These are phyloP conservation scores for Orycteropus afer DNA, from an alignment of 2,113 vertebrate species.

Conservation along the genomic window DNA sequence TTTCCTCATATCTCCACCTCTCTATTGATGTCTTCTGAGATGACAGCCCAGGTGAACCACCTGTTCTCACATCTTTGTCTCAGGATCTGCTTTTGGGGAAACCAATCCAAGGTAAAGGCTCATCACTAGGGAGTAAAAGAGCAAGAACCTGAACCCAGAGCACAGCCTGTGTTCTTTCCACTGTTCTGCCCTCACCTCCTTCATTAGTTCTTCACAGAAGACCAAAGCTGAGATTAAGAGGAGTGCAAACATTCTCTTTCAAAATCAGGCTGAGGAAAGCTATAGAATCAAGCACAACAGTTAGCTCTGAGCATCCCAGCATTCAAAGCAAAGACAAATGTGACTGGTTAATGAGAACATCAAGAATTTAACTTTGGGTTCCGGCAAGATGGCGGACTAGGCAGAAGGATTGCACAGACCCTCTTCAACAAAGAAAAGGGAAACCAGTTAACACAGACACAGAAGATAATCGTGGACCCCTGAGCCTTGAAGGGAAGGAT, in stretches of 20 bases:
- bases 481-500: no score
- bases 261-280: background rate
- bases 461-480: no score
- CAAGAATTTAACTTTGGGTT: no score
- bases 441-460: no score
- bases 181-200: no score
- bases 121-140: background rate
- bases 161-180: fast-evolving
- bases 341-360: fast-evolving
- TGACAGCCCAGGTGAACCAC: background rate
- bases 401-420: no score
- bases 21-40: background rate
- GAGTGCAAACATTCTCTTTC: background rate
- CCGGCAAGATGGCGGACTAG: no score
- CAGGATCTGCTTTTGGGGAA: no score
- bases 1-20: fast-evolving
- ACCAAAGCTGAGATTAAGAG: background rate
- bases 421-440: no score
- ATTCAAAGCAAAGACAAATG: background rate
- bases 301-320: background rate
- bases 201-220: background rate
- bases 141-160: background rate
- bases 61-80: background rate
- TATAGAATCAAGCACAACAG: fast-evolving
- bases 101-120: background rate